Evolutionary conservation across 2,113 vertebrate species (phyloP).

Genomic region (Hoplias malabaricus): DNA sequence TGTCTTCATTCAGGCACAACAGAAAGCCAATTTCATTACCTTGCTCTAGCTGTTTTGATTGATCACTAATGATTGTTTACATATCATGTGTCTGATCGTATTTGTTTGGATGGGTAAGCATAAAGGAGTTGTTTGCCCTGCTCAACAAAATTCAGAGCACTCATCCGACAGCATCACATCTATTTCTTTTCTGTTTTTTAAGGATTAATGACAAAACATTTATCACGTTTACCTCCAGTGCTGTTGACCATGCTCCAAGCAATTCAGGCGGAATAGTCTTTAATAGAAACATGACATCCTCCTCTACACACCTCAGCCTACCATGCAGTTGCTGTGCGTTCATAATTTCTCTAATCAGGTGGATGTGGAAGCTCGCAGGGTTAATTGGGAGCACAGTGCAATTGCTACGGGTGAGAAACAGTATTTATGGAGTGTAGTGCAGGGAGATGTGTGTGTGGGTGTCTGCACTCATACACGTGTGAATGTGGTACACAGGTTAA

Average conservation of each 20-base stretch:
- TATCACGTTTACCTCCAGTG: conserved; percentile 25
- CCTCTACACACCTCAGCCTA: conserved; percentile 20
- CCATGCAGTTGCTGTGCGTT: conserved; percentile 63
- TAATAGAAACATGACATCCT: conserved; percentile 43
- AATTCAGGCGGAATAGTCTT: conserved; percentile 30
- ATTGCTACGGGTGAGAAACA: conserved; percentile 68
- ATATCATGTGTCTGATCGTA: conserved; percentile 2
- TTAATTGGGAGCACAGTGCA: conserved; percentile 74
- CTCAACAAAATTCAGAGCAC: conserved; percentile 8
- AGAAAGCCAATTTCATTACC: conserved; percentile 16
- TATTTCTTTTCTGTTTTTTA: neutral
- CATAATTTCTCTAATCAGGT: conserved; percentile 75
- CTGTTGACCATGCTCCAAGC: conserved; percentile 7
- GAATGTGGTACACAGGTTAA: neutral
- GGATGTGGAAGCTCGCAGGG: conserved; percentile 66
- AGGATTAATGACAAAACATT: conserved; percentile 18
- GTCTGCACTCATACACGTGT: conserved; percentile 5
- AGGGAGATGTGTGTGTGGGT: conserved; percentile 35
- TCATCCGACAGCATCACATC: neutral
- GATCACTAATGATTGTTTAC: conserved; percentile 34
- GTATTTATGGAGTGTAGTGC: conserved; percentile 65
- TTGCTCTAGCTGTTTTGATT: conserved; percentile 6
- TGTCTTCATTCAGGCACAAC: neutral
- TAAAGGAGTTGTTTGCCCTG: neutral
- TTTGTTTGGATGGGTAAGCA: conserved; percentile 16